Evolutionary conservation across 2,113 vertebrate genomes (phyloP), one percentile per base, ranked within the genome.

Genomic region (Setophaga petechia): DNA sequence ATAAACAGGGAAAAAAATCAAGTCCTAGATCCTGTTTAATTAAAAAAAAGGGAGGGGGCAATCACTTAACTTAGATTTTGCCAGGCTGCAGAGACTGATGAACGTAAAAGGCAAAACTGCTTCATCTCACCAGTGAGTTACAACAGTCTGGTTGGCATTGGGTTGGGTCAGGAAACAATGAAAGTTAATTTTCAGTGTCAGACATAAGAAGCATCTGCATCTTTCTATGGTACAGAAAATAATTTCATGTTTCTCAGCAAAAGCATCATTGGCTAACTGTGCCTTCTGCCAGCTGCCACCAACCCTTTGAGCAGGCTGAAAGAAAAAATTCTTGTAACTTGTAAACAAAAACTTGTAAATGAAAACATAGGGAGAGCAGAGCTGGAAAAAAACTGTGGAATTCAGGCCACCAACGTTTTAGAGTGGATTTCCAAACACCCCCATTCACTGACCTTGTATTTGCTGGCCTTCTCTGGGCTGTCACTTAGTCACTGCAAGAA

Each of bases 261-360:
- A 43, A 92, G 31, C 67, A 83, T 80, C 59, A 44, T 20, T 80
- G 46, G n/a, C 51, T 66, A 86, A 66, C 67, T 73, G 49, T 76
- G 83, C 49, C 72, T 69, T 75, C 75, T 90, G 86, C 54, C 83
- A 89, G 63, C 76, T 94, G 55, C 55, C 89, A 83, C 16, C 55
- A 94, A 69, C 35, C 35, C 65, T 76, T 55, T 76, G 74, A 83
- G 33, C 46, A 68, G 52, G 16, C 41, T 62, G 43, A 80, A 83
- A 88, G 37, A 47, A 85, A 85, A 83, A 86, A 69, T n/a, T 73
- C n/a, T 61, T 66, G n/a, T 25, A 37, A 57, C 21, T 57, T 67
- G 33, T 67, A 81, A 93, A 93, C 47, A 82, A 91, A 93, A 88
- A 23, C 49, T 57, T 66, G 33, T 67, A 81, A 93, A 93, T 43